These are phyloP conservation scores for Cherax quadricarinatus DNA, from an alignment of 1,140 invertebrate genomes.

Conservation along the genomic window DNA sequence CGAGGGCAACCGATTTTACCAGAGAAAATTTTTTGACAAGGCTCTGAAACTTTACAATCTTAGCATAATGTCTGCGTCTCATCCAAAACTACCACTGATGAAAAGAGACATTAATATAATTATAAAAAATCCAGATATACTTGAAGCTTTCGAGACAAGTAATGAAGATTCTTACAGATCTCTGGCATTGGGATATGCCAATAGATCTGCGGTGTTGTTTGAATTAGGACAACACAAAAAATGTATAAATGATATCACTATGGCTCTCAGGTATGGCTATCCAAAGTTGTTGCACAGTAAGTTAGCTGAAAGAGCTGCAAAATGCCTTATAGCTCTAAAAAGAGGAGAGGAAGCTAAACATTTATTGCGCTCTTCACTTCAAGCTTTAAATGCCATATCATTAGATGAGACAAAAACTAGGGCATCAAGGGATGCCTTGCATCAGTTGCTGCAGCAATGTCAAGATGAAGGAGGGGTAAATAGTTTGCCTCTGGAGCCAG, in stretches of 20 bases:
- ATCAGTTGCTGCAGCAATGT: conserved; percentile 8
- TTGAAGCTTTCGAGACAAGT: neutral
- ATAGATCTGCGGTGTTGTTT: conserved; percentile 52
- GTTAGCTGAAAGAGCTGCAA: conserved; percentile 55
- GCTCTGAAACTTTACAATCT: conserved; percentile 42
- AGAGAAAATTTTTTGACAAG: conserved; percentile 45
- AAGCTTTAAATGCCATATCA: conserved; percentile 15
- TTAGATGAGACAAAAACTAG: conserved; percentile 46
- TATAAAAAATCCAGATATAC: neutral
- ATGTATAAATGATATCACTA: conserved; percentile 48
- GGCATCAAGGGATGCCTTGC: conserved; percentile 23
- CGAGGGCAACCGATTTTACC: conserved; percentile 52
- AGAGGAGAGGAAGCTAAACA: conserved; percentile 27
- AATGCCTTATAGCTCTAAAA: conserved; percentile 38
- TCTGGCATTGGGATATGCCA: conserved; percentile 51
- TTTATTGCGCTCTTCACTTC: conserved; percentile 26
- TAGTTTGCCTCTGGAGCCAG: neutral
- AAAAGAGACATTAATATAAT: neutral
- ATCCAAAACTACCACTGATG: neutral
- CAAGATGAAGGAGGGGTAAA: neutral
- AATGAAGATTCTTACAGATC: conserved; percentile 9
- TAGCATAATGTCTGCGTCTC: conserved; percentile 44
- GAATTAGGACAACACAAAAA: conserved; percentile 44
- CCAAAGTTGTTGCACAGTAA: conserved; percentile 57
- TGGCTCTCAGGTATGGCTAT: conserved; percentile 40